phyloP scores from a whole-genome alignment of 2,888 invertebrate genomes.

The Clistopyga incitator region DNA sequence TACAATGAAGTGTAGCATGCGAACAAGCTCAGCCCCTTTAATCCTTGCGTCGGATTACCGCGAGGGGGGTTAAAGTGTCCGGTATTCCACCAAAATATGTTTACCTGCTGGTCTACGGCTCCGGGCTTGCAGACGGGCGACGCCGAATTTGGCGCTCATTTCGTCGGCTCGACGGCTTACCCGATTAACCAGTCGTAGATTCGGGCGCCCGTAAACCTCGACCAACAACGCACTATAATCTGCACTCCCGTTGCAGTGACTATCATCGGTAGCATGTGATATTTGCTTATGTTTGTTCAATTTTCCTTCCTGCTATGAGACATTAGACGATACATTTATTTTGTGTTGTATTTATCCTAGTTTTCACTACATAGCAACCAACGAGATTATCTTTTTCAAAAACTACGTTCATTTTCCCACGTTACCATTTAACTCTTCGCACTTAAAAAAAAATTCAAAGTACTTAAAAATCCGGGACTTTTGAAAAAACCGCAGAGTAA shows the following conservation, averaged over 20 bases:
- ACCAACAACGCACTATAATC: conserved; percentile 48
- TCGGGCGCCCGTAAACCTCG: conserved; percentile 61
- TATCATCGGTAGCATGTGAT: not conserved
- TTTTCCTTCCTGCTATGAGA: not conserved
- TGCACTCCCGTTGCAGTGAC: not conserved
- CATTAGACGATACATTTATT: too few species aligned
- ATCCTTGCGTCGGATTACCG: conserved; percentile 67
- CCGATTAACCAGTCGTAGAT: conserved; percentile 67
- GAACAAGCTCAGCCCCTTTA: conserved; percentile 60
- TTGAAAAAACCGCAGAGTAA: too few species aligned
- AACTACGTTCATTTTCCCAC: too few species aligned
- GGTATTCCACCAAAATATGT: conserved; percentile 67
- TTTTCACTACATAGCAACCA: too few species aligned
- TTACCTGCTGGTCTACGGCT: conserved; percentile 60
- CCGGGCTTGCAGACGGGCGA: conserved; percentile 38
- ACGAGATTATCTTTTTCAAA: too few species aligned
- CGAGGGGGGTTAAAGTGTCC: conserved; percentile 67
- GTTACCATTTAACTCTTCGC: too few species aligned
- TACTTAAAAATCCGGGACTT: too few species aligned
- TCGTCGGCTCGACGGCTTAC: conserved; percentile 63
- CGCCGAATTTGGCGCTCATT: conserved; percentile 62
- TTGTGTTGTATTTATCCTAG: too few species aligned
- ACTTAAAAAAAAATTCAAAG: too few species aligned
- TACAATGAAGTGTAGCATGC: conserved; percentile 11
- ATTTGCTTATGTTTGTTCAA: not conserved